Base-by-base conservation (phyloP, 2,888 invertebrate genomes). In the Drosophila limbata region DNA sequence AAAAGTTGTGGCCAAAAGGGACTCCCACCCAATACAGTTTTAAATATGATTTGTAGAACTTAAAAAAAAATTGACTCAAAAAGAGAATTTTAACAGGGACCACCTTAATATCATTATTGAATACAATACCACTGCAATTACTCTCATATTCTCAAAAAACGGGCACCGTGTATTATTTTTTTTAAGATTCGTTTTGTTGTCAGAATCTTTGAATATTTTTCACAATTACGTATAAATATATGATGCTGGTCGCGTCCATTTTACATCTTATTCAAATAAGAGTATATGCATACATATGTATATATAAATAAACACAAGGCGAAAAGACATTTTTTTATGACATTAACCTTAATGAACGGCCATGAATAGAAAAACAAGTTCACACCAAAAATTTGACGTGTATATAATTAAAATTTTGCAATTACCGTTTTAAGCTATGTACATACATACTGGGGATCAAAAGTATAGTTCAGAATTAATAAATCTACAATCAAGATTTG, bases 321-420 rank as follows among this genome's bases (percentile, higher is more conserved):
- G 55, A 66, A 69, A 57, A 69, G 64, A 39, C 33, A 67, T 69
- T 69, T 59, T 73, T 73, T 81, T 65, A 71, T 77, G 81, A 75
- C 85, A 85, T 83, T 85, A 77, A 87, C 85, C 84, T 85, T 80
- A 72, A 73, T 55, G 63, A 65, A 61, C 69, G 81, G 40, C 85
- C 79, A 74, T 79, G 88, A 83, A 81, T 66, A 77, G 68, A 63
- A 56, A 55, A 65, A 72, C 56, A 73, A 69, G 66, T 61, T 69
- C 72, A 68, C 40, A 53, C 13, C 53, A 31, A 52, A 15, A 28
- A 17, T 39, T 28, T 52, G 52, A 17, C 39, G 39, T 39, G 39
- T 17, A 52, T 52, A 9, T 15, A 52, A 39, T 52, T 39, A 11
- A 52, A 39, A 28, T 28, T 28, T 52, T 39, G 9, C 15, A 6